These are phyloP conservation scores for Sceloporus undulatus DNA, from an alignment of 2,113 vertebrate genomes.

Conservation along the genomic window DNA sequence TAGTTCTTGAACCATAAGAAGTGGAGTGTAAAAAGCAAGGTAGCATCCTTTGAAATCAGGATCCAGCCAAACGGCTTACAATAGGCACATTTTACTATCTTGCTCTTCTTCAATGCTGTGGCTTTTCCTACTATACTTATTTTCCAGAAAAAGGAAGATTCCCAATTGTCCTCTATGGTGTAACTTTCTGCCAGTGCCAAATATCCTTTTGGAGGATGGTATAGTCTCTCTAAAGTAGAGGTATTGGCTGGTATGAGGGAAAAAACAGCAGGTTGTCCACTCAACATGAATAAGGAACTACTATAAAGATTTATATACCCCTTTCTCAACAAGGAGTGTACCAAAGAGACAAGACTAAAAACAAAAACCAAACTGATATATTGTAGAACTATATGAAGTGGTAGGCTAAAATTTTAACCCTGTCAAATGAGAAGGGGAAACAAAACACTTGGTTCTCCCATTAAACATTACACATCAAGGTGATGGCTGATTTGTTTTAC, in stretches of 20 bases:
- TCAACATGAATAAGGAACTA: conserved; percentile 64
- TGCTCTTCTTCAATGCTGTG: conserved; percentile 9
- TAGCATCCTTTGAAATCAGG: neutral
- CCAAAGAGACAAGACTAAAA: neutral
- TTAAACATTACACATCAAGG: conserved; percentile 25
- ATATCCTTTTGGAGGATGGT: conserved; percentile 3
- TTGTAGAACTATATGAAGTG: conserved; percentile 30
- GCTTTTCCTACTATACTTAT: neutral
- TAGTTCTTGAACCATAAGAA: conserved; percentile 8
- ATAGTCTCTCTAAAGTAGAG: conserved; percentile 7
- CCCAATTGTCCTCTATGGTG: neutral
- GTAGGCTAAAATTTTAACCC: conserved; percentile 48
- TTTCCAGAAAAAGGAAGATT: neutral
- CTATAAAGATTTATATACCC: conserved; percentile 10
- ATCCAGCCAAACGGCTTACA: neutral
- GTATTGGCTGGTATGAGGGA: neutral
- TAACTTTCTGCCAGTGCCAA: conserved; percentile 14
- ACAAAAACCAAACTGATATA: neutral
- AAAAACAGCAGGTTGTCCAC: conserved; percentile 40
- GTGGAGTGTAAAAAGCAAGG: neutral
- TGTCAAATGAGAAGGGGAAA: conserved; percentile 18
- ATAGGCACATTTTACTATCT: neutral
- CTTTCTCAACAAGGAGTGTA: conserved; percentile 18
- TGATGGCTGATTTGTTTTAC: conserved; percentile 24
- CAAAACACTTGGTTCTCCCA: conserved; percentile 19